A percentile compares a stretch with the other conserved stretches of the same genome.
Evolutionary conservation across 2,113 vertebrate species (phyloP).

Genomic region (Aepyceros melampus): DNA sequence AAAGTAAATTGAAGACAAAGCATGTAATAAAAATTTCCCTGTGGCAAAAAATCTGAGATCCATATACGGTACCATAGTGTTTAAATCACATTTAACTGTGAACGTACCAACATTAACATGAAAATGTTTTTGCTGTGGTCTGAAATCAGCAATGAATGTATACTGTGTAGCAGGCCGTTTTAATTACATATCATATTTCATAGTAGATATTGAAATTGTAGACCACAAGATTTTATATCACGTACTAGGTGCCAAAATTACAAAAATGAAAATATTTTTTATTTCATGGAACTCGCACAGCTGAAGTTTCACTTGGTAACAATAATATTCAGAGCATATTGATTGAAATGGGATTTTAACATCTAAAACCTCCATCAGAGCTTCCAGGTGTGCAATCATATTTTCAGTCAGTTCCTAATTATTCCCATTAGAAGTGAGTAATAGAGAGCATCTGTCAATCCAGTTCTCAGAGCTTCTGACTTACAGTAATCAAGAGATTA

Average conservation of each 20-base stretch:
- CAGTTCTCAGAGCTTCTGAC: neutral
- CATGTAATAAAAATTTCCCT: constrained; percentile 70
- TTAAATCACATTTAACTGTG: constrained; percentile 66
- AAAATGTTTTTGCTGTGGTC: constrained; percentile 13
- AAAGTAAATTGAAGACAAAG: constrained; percentile 76
- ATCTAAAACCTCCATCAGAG: neutral
- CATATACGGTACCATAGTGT: constrained; percentile 17
- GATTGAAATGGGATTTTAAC: constrained; percentile 16
- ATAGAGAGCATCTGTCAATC: neutral
- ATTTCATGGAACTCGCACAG: neutral
- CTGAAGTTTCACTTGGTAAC: constrained; percentile 9
- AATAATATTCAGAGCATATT: neutral
- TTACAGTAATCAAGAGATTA: neutral
- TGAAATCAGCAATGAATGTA: neutral
- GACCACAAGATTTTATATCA: constrained; percentile 4
- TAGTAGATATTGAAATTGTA: constrained; percentile 1
- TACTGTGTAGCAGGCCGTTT: neutral
- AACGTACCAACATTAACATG: neutral
- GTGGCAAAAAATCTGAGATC: constrained; percentile 57
- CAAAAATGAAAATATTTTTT: neutral
- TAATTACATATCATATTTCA: constrained; percentile 42
- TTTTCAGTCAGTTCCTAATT: neutral
- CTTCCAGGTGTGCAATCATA: neutral
- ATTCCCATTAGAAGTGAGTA: neutral
- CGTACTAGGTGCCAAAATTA: constrained; percentile 16